phyloP scores from a whole-genome alignment of 2,113 vertebrate species.

The Falcunculus frontatus region DNA sequence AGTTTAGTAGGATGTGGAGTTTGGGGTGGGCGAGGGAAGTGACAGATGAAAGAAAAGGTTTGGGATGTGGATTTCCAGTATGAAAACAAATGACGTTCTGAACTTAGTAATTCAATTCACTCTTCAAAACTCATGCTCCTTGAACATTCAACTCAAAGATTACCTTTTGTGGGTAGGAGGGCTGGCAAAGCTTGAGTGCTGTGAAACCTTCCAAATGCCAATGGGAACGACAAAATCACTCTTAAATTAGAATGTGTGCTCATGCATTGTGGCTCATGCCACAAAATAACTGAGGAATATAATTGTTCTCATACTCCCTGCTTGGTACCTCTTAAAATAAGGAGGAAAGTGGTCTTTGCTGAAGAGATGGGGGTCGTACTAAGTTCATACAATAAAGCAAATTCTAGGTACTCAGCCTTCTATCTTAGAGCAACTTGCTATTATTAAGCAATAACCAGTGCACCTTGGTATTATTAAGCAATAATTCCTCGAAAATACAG shows the following conservation, averaged over 20 bases:
- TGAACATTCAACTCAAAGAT: background rate
- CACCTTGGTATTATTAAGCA: background rate
- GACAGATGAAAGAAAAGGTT: background rate
- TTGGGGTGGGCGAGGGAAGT: background rate
- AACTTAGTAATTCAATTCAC: background rate
- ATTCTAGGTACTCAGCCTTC: background rate
- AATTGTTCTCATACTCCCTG: background rate
- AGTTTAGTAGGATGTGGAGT: background rate
- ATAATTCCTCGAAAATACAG: background rate
- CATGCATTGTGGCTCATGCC: background rate
- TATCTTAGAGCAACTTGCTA: background rate
- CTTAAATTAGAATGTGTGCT: background rate
- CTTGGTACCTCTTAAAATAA: background rate
- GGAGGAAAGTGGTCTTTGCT: background rate
- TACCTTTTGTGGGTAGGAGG: background rate
- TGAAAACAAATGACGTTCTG: background rate
- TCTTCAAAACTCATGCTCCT: background rate
- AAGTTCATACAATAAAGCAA: background rate
- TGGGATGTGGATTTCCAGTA: background rate
- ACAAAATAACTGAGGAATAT: background rate
- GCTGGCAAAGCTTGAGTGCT: background rate
- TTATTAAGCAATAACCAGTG: background rate
- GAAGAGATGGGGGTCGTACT: background rate
- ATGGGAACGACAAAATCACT: background rate
- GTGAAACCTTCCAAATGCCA: background rate